phyloP scores from a whole-genome alignment of 2,888 invertebrate genomes.

The Dusona sp. region DNA sequence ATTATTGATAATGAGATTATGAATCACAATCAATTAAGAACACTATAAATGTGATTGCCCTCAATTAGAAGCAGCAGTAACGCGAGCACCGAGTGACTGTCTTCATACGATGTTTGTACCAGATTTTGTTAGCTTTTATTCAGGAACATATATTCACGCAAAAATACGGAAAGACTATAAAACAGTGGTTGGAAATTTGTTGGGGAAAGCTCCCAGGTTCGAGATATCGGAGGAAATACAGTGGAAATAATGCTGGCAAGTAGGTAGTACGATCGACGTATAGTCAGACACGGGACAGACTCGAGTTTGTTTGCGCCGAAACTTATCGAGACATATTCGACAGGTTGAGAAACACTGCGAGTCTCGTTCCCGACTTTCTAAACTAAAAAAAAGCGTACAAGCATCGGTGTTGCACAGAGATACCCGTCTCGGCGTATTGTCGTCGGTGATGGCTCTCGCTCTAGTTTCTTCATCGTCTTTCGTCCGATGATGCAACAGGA shows the following conservation, averaged over 20 bases:
- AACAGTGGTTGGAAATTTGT: not conserved
- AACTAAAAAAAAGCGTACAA: constrained; percentile 27
- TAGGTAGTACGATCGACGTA: constrained; percentile 55
- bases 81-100: not conserved
- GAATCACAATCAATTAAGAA: constrained; percentile 69
- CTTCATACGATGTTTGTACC: not conserved
- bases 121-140: not conserved
- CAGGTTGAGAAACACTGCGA: constrained; percentile 74
- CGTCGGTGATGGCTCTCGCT: constrained; percentile 41
- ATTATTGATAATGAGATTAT: constrained; percentile 66
- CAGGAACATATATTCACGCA: not conserved
- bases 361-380: constrained; percentile 65
- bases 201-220: not conserved
- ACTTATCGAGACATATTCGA: not conserved
- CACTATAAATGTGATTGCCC: constrained; percentile 46
- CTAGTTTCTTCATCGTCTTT: constrained; percentile 46
- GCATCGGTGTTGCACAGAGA: constrained; percentile 65
- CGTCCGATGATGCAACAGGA: constrained; percentile 52
- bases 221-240: not conserved
- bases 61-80: constrained; percentile 40
- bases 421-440: constrained; percentile 68
- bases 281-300: constrained; percentile 44
- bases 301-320: constrained; percentile 5
- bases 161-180: not conserved
- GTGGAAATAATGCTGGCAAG: not conserved